These are phyloP conservation scores for Passer domesticus DNA, from an alignment of 2,113 vertebrate species.

Conservation along the genomic window DNA sequence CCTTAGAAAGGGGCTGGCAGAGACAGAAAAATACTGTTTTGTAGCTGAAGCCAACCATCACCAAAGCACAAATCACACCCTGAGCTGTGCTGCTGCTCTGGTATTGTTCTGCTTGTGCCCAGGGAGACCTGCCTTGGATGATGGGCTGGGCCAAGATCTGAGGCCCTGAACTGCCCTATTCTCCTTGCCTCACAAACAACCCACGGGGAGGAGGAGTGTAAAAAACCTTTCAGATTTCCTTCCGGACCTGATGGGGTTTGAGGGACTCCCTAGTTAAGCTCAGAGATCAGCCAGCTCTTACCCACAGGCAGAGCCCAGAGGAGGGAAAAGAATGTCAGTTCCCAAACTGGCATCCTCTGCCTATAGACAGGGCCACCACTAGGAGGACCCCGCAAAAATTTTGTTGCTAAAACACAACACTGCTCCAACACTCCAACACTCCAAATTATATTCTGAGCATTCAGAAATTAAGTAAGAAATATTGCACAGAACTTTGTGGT, in stretches of 20 bases:
- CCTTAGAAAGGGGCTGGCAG: neutral
- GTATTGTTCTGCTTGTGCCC: neutral
- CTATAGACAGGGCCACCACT: neutral
- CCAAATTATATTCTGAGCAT: neutral
- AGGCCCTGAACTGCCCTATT: neutral
- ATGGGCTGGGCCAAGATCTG: neutral
- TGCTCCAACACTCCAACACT: neutral
- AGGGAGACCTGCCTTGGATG: neutral
- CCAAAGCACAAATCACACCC: neutral
- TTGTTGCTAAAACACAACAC: neutral
- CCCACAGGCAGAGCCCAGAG: neutral
- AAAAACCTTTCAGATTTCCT: neutral
- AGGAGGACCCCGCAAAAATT: neutral
- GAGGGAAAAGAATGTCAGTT: neutral
- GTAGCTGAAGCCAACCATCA: neutral
- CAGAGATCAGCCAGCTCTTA: neutral
- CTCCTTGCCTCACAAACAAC: neutral
- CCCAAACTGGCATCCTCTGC: neutral
- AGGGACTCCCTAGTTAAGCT: neutral
- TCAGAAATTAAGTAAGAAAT: neutral
- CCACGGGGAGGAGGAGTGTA: neutral
- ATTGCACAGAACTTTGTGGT: neutral
- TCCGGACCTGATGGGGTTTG: neutral
- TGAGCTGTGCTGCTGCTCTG: neutral
- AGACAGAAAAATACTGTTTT: neutral